Evolutionary conservation across 2,113 vertebrate genomes (phyloP), one percentile per base, ranked within the genome.

Genomic region (Felis catus): DNA sequence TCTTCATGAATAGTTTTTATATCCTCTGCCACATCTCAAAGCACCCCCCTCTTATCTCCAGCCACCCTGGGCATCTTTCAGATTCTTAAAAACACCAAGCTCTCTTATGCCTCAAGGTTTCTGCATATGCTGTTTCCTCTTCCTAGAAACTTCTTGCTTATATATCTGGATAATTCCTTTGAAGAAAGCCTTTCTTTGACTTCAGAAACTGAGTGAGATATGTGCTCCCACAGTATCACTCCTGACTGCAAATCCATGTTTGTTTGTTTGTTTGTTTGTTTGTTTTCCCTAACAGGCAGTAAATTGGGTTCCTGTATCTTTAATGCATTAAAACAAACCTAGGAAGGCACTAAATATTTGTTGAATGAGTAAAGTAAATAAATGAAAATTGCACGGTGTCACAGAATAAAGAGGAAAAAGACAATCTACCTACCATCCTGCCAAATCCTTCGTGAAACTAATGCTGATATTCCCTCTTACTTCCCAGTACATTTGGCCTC

Each of bases 371-470:
- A 23, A 74, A 93, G 27, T 45, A 6, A 90, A 31, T 1, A 63
- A 91, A 88, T 14, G 45, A 91, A 76, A 91, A 48, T 15, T 33
- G 25, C 39, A 68, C 39, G 53, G 84, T 53, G 27, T 41, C 51
- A 92, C 21, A 55, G n/a, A 2, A 63, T 39, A 81, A 53, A 58
- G 9, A 80, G 18, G 36, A 85, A 68, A 76, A 92, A 92, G 71
- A 51, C n/a, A 51, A 53, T 23, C 81, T 70, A 53, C 3, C 7
- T 21, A 36, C 9, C 48, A 70, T 25, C 6, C 4, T 85, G 31
- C 68, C 58, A 89, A 86, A 78, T 36, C 79, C 36, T 65, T 95
- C 94, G 84, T 84, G 53, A 97, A 78, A 48, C 19, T 12, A 29
- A 71, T 79, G 7, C 41, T 66, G 96, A 86, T 10, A 78, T 33